phyloP scores from a whole-genome alignment of 2,888 invertebrate genomes.

The Steromphala cineraria region DNA sequence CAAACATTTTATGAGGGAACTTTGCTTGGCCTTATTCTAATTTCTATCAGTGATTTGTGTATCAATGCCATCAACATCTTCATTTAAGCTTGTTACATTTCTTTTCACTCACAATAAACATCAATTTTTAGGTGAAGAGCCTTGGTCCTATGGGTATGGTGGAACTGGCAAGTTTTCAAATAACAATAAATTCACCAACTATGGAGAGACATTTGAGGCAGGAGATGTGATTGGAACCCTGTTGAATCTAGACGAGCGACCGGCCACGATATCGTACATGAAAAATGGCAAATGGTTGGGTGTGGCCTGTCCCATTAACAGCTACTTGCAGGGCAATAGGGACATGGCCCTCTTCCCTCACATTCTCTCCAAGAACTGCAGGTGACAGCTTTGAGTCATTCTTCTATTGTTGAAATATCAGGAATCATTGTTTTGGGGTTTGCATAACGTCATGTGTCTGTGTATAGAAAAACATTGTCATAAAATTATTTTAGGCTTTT shows the following conservation, averaged over 20 bases:
- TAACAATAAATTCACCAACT: constrained; percentile 86
- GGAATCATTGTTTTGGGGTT: too few relatives aligned
- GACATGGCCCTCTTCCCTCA: constrained; percentile 90
- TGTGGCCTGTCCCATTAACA: constrained; percentile 84
- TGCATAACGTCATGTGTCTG: too few relatives aligned
- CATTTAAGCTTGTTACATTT: too few relatives aligned
- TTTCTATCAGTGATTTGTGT: too few relatives aligned
- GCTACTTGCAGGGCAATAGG: constrained; percentile 78
- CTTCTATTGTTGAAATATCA: not conserved
- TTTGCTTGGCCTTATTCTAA: too few relatives aligned
- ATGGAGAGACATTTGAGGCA: constrained; percentile 83
- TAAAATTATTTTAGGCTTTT: too few relatives aligned
- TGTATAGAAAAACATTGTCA: too few relatives aligned
- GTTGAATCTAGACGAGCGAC: constrained; percentile 84
- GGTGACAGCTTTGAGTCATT: constrained; percentile 43
- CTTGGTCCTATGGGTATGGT: constrained; percentile 87
- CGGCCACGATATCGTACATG: constrained; percentile 86
- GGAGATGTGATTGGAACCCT: constrained; percentile 87
- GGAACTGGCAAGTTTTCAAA: constrained; percentile 88
- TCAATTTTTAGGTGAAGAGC: constrained; percentile 81
- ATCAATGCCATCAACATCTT: too few relatives aligned
- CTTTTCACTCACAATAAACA: too few relatives aligned
- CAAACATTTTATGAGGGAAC: too few relatives aligned
- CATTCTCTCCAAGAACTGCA: constrained; percentile 89
- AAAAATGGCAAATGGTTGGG: constrained; percentile 89